Base-by-base conservation (phyloP, 2,888 invertebrate genomes). In the Adineta ricciae region DNA sequence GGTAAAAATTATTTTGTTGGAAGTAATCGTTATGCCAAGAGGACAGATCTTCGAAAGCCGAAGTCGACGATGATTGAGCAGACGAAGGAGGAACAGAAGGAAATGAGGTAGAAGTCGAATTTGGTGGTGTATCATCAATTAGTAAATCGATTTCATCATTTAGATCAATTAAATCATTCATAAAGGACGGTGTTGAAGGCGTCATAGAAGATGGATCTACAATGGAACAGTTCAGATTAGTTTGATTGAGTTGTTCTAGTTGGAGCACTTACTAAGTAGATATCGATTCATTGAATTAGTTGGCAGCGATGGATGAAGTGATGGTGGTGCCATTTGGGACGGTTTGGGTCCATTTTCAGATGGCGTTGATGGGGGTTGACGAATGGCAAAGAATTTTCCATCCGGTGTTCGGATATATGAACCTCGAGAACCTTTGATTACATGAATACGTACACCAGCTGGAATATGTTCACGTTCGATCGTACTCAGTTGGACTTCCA, bases 401-500 rank as follows among this genome's bases (percentile, higher is more conserved):
- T 95, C 95, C 89, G 95, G 95, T 83, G 96, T 91, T 88, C 96
- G 95, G 93, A 97, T 95, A 91, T 97, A 97, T 87, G 97, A 96
- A 83, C 97, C 97, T 91, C 96, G 96, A 0, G 96, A 95, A 16
- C 96, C 96, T 90, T 96, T 96, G 56, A 97, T 92, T 7, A 97
- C 95, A 93, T 96, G 94, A 0, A 97, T 96, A 88, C 95, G 93
- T 90, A 97, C 96, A 0, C 97, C 97, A 0, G 96, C 95, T 89
- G 96, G 95, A 84, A 97, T 92, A 32, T 46, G 16, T 72, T 72
- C 41, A 27, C 84, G 84, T 72, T 84, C 27, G 9, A 41, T 24
- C 27, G 56, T 8, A 84, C 46, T 36, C 27, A 72, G 19, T 32
- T 84, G 64, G 56, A 72, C 41, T 84, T 46, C 2, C 4, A 64